Base-by-base conservation (phyloP, 2,797 vertebrate genomes). In the Pelodytes ibericus region DNA sequence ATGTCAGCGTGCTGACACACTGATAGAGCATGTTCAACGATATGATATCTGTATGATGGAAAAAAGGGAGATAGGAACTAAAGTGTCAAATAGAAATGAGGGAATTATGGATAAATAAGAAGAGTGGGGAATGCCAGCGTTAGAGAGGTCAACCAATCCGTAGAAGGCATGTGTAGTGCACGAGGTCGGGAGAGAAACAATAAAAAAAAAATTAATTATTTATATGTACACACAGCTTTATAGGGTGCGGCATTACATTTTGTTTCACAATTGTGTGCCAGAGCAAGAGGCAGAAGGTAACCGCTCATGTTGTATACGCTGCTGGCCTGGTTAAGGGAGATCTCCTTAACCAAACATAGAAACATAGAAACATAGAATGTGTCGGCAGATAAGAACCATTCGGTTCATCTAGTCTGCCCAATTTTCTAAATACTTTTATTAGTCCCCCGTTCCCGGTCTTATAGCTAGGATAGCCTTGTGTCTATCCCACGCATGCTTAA, bases 1-100 rank as follows among this genome's bases (percentile, higher is more conserved):
- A 30, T 74, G 51, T 74, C 72, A 74, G 20, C 3, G n/a, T 67
- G 63, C 31, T 74, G 72, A 74, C 36, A 44, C 66, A 66, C 27
- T 65, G 51, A 66, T 67, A 53, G 39, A 58, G 62, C 56, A 36
- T 74, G n/a, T 33, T 65, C 16, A 26, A 27, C 25, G 49, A 64
- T 72, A 63, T 36, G 29, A 36, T 72, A 72, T 72, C 71, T 36
- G 59, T 25, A 30, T 18, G 60, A 65, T 31, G 26, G 36, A 18
- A 64, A 27, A 60, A n/a, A 44, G 3, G 16, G 49, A 73, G 63
- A 62, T 65, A 25, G 25, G 30, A 20, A 27, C 29, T 74, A 64
- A 74, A 49, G 58, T 62, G n/a, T 74, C 53, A 65, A 49, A 25
- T 39, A 31, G 49, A 7, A 24, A 53, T 22, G 22, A 53, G 49